These are phyloP conservation scores for Oryctolagus cuniculus DNA, from an alignment of 2,113 vertebrate species.

Conservation along the genomic window mOryCun1.1 NC_091432.1:202223501-202224000, in stretches of 20 bases:
- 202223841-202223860: background rate
- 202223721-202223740: background rate
- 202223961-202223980: background rate
- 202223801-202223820: background rate
- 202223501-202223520: no score
- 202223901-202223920: background rate
- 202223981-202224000: background rate
- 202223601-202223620: no score
- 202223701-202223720: background rate
- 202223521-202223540: no score
- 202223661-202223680: no score
- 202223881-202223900: background rate
- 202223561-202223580: no score
- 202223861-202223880: background rate
- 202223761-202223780: background rate
- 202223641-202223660: no score
- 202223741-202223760: background rate
- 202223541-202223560: no score
- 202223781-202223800: background rate
- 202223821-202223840: background rate
- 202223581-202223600: no score
- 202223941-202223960: background rate
- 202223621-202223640: no score
- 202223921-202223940: background rate
- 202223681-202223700: background rate